Percentiles rank a stretch among this genome's conserved stretches.
phyloP scores from a whole-genome alignment of 2,888 invertebrate species.

The Candidula unifasciata region DNA sequence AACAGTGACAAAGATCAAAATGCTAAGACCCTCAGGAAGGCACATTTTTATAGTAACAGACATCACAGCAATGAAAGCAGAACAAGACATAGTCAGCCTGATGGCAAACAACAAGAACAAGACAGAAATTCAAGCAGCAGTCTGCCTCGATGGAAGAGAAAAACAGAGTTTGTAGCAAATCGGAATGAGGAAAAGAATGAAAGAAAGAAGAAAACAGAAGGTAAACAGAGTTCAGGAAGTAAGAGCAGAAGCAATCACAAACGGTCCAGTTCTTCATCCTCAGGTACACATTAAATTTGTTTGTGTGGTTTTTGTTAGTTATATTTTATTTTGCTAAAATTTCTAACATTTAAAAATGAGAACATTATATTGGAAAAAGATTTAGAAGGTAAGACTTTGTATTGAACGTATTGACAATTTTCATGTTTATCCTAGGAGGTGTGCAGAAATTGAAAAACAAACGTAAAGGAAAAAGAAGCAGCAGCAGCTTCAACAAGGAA shows the following conservation, averaged over 20 bases:
- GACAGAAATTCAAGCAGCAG: not conserved
- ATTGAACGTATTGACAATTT: too few relatives aligned
- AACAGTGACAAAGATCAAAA: not conserved
- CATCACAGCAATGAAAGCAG: slow-evolving; percentile 36
- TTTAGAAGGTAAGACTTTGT: too few relatives aligned
- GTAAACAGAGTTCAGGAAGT: not conserved
- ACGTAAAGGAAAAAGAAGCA: too few relatives aligned
- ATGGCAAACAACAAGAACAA: not conserved
- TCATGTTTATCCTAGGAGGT: too few relatives aligned
- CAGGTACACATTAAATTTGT: not conserved
- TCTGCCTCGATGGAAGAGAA: slow-evolving; percentile 35
- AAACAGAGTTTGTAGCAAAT: not conserved
- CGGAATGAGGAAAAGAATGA: not conserved
- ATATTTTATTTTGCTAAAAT: too few relatives aligned
- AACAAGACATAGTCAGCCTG: slow-evolving; percentile 47
- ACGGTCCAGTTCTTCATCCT: not conserved
- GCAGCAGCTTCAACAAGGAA: too few relatives aligned
- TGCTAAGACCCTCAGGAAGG: not conserved
- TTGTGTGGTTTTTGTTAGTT: too few relatives aligned
- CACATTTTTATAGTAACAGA: not conserved
- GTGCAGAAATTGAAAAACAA: too few relatives aligned
- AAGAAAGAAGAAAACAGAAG: not conserved
- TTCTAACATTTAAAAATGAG: too few relatives aligned
- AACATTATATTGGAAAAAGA: too few relatives aligned
- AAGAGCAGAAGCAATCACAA: not conserved